phyloP scores from a whole-genome alignment of 2,888 invertebrate species.

The Aleiodes leptofemur region DNA sequence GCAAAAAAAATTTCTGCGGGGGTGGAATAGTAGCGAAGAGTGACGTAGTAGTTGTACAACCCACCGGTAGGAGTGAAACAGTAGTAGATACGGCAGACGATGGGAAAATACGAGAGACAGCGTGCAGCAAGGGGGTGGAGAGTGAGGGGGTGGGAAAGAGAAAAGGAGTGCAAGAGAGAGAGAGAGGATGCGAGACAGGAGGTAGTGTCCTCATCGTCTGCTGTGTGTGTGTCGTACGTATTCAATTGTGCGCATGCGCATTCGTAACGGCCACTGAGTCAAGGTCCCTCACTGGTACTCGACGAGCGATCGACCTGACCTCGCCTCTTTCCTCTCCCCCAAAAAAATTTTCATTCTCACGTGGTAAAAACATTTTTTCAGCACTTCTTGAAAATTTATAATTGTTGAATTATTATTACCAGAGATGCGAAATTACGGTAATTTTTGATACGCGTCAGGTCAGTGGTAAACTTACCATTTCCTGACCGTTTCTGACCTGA shows the following conservation, averaged over 20 bases:
- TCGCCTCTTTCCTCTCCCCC: conserved; percentile 55
- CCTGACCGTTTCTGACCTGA: no score
- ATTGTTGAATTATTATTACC: no score
- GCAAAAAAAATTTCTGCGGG: background rate
- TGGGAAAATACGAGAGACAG: conserved; percentile 17
- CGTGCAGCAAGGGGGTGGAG: background rate
- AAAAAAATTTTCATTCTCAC: conserved; percentile 25
- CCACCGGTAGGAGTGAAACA: conserved; percentile 28
- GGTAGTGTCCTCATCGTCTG: conserved; percentile 25
- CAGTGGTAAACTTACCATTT: no score
- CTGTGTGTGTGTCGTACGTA: background rate
- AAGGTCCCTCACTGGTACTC: conserved; percentile 45
- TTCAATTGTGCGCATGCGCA: conserved; percentile 37
- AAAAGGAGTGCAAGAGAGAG: no score
- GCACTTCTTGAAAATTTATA: background rate
- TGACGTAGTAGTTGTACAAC: conserved; percentile 32
- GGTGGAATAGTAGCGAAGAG: background rate
- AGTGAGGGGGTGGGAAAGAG: no score
- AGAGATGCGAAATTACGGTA: no score
- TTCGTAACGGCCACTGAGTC: conserved; percentile 43
- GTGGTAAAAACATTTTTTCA: conserved; percentile 38
- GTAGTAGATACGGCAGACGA: conserved; percentile 32
- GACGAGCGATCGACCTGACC: conserved; percentile 67
- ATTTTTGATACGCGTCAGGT: no score
- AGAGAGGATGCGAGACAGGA: background rate